Conservation (phyloP, 1,140 invertebrate species). For the Cydia fagiglandana region DNA sequence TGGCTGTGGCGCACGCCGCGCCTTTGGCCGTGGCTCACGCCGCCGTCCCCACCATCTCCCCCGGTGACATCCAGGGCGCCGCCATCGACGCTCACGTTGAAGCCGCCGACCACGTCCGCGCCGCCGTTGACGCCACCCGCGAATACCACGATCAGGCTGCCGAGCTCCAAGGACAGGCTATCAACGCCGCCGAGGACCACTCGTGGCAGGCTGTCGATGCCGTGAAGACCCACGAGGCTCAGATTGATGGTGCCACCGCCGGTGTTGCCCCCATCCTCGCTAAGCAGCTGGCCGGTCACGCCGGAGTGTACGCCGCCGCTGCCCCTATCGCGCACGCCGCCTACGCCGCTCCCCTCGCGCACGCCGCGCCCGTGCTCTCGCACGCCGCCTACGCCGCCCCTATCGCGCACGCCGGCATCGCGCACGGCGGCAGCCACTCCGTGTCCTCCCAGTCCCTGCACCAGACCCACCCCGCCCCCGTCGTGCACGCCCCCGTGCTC, state of each 20-base stretch:
- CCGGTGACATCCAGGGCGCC: slow-evolving; percentile 65
- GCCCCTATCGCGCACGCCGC: slow-evolving; percentile 42
- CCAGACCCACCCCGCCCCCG: slow-evolving; percentile 26
- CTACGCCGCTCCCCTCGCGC: slow-evolving; percentile 39
- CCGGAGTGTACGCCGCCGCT: slow-evolving; percentile 42
- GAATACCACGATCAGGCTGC: slow-evolving; percentile 81
- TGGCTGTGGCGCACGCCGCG: slow-evolving; percentile 44
- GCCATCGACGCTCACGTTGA: slow-evolving; percentile 74
- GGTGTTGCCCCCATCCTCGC: slow-evolving; percentile 79
- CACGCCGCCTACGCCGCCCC: slow-evolving; percentile 27
- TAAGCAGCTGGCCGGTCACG: slow-evolving; percentile 63
- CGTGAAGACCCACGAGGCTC: slow-evolving; percentile 79
- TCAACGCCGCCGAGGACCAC: slow-evolving; percentile 79
- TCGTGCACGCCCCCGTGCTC: slow-evolving; percentile 33
- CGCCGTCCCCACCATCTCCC: slow-evolving; percentile 66
- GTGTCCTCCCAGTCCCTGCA: slow-evolving; percentile 42
- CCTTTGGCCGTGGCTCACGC: slow-evolving; percentile 50
- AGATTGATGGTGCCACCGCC: slow-evolving; percentile 79
- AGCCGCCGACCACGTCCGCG: slow-evolving; percentile 67
- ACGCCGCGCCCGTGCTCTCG: slow-evolving; percentile 33
- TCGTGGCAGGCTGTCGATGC: slow-evolving; percentile 79
- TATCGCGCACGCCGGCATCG: not conserved
- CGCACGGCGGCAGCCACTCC: slow-evolving; percentile 37
- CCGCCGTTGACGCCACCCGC: slow-evolving; percentile 66
- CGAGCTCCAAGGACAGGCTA: slow-evolving; percentile 79